Conservation (phyloP, 2,888 invertebrate genomes). For the Limulus polyphemus region DNA sequence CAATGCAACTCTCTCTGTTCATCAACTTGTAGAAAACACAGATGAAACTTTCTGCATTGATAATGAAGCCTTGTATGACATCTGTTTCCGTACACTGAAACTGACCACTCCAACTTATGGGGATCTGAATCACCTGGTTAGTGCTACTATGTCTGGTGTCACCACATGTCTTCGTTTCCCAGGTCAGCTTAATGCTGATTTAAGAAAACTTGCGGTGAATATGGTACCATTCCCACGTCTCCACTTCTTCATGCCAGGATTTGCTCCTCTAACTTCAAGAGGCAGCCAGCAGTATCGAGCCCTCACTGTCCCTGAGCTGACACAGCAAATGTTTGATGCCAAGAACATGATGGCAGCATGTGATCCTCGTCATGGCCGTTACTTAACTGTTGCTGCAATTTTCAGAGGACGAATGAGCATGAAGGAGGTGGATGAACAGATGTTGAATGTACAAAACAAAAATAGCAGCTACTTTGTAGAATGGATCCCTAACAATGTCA, state of each 20-base stretch:
- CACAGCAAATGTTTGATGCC: slow-evolving; percentile 43
- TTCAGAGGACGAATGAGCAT: slow-evolving; percentile 45
- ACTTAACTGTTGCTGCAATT: slow-evolving; percentile 42
- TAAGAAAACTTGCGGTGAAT: slow-evolving; percentile 82
- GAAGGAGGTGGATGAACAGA: slow-evolving; percentile 45
- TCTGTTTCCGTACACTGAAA: slow-evolving; percentile 59
- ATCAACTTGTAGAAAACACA: slow-evolving; percentile 75
- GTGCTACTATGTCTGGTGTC: slow-evolving; percentile 68
- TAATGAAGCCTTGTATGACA: slow-evolving; percentile 47
- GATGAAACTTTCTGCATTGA: slow-evolving; percentile 83
- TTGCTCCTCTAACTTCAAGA: slow-evolving; percentile 23
- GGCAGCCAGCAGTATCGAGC: slow-evolving; percentile 32
- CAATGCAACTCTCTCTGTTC: slow-evolving; percentile 74
- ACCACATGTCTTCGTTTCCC: slow-evolving; percentile 84
- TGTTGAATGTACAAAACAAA: slow-evolving; percentile 45
- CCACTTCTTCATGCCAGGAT: slow-evolving; percentile 30
- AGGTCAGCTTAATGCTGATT: slow-evolving; percentile 84
- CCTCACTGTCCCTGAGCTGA: slow-evolving; percentile 37
- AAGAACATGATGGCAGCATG: slow-evolving; percentile 46
- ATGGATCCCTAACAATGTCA: slow-evolving; percentile 44
- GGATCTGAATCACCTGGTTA: slow-evolving; percentile 43
- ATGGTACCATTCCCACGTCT: slow-evolving; percentile 89
- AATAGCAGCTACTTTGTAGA: slow-evolving; percentile 45
- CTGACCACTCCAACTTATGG: slow-evolving; percentile 43
- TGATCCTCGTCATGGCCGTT: slow-evolving; percentile 42